phyloP scores from a whole-genome alignment of 2,113 vertebrate species.

The Oreochromis niloticus region DNA sequence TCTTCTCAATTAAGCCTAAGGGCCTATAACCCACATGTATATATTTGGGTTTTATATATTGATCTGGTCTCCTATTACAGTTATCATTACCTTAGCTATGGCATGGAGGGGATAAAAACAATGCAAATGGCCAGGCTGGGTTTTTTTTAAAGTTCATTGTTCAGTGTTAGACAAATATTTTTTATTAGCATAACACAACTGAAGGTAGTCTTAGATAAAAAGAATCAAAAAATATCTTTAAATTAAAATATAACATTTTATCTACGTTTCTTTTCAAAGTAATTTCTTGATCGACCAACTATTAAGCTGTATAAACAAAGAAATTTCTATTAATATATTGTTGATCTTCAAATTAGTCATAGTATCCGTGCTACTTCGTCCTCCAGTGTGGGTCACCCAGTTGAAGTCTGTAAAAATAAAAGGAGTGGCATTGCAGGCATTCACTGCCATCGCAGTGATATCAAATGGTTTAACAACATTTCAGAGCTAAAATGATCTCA shows the following conservation, averaged over 20 bases:
- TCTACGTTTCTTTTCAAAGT: fast-evolving
- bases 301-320: background rate
- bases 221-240: background rate
- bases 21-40: background rate
- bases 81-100: background rate
- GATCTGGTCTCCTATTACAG: background rate
- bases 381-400: slow-evolving; percentile 17
- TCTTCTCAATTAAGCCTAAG: background rate
- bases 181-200: background rate
- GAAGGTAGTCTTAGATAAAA: background rate
- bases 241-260: background rate
- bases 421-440: slow-evolving; percentile 46
- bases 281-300: background rate
- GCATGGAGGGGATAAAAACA: background rate
- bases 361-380: background rate
- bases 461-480: slow-evolving; percentile 58
- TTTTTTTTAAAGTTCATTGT: background rate
- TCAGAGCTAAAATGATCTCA: slow-evolving; percentile 56
- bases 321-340: background rate
- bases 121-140: background rate
- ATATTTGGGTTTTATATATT: background rate
- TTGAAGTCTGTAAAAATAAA: slow-evolving; percentile 66
- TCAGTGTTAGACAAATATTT: background rate
- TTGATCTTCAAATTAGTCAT: slow-evolving; percentile 8
- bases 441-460: slow-evolving; percentile 49